Conservation (phyloP, 1,140 invertebrate species). For the Batillaria attramentaria region DNA sequence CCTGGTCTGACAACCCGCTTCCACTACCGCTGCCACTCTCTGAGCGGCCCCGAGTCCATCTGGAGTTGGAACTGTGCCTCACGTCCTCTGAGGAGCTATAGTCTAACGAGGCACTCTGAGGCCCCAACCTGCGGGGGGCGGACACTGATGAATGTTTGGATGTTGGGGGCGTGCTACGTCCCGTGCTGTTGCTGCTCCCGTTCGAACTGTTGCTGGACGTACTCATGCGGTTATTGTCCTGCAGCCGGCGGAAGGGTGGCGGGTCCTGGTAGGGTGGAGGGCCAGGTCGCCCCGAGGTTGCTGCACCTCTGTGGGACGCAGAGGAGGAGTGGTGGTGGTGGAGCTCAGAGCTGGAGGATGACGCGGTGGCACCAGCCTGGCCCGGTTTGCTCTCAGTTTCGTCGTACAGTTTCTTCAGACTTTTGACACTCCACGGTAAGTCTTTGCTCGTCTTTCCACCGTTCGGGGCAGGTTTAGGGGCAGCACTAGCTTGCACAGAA, state of each 20-base stretch:
- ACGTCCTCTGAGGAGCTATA: slow-evolving; percentile 42
- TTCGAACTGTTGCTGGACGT: slow-evolving; percentile 52
- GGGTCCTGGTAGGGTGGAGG: slow-evolving; percentile 57
- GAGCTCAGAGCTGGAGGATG: background rate
- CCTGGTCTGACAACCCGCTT: background rate
- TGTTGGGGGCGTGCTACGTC: slow-evolving; percentile 20
- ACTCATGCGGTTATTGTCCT: slow-evolving; percentile 46
- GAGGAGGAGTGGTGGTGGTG: background rate
- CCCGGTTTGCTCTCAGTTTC: slow-evolving; percentile 14
- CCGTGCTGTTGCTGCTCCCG: slow-evolving; percentile 43
- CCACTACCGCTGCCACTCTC: background rate
- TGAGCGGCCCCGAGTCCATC: background rate
- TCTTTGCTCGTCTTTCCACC: slow-evolving; percentile 25
- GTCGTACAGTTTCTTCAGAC: slow-evolving; percentile 44
- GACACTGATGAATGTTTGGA: background rate
- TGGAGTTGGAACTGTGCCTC: background rate
- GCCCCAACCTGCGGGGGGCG: slow-evolving; percentile 30
- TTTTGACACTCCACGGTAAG: slow-evolving; percentile 58
- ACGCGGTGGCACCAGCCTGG: background rate
- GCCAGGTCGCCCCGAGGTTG: slow-evolving; percentile 32
- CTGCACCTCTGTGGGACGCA: too few relatives aligned
- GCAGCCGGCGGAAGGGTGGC: slow-evolving; percentile 49
- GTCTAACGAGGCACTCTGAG: slow-evolving; percentile 26
- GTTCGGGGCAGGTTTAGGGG: too few relatives aligned
- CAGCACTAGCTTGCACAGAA: too few relatives aligned